Base-by-base conservation (phyloP, 2,797 vertebrate genomes). In the Manis crassicaudata region DNA sequence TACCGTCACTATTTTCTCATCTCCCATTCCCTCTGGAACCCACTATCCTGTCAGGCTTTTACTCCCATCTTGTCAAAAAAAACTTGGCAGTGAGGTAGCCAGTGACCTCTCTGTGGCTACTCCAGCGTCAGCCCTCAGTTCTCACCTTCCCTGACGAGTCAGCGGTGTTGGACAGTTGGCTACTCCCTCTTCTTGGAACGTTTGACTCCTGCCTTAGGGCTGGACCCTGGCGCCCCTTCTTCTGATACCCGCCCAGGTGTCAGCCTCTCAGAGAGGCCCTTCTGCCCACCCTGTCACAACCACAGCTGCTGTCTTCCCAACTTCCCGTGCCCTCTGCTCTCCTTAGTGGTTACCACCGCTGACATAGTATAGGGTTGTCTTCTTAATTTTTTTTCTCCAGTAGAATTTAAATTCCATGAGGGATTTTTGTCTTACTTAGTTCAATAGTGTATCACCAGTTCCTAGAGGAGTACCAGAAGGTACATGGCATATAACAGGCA, bases 351-450 rank as follows among this genome's bases (percentile, higher is more conserved):
- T 65, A 65, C 18, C 62, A 56, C 32, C 16, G 1, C 40, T 88
- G 3, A 67, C 21, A 82, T n/a, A 77, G 20, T 89, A 11, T 14
- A 43, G 50, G 21, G 67, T 91, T 70, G 29, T 63, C 50, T 87
- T 81, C 56, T 70, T 54, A 94, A 50, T 32, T 46, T 50, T 16
- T 62, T 62, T 81, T 37, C 58, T 56, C 63, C 79, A 73, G 2
- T 62, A 68, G 60, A 89, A 88, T 90, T 88, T 84, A 88, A 95
- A 72, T n/a, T 79, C 50, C 58, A 11, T 17, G 35, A 89, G 50
- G 11, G 29, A 27, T 67, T 62, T 92, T 62, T 81, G 50, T 81
- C 67, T 91, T 89, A 0, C 52, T 89, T 63, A 81, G 50, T 93
- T 93, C 75, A 62, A 58, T 32, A 18, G 29, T 54, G 18, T 70